Base-by-base conservation (phyloP, 2,797 vertebrate species). In the Merluccius polli region DNA sequence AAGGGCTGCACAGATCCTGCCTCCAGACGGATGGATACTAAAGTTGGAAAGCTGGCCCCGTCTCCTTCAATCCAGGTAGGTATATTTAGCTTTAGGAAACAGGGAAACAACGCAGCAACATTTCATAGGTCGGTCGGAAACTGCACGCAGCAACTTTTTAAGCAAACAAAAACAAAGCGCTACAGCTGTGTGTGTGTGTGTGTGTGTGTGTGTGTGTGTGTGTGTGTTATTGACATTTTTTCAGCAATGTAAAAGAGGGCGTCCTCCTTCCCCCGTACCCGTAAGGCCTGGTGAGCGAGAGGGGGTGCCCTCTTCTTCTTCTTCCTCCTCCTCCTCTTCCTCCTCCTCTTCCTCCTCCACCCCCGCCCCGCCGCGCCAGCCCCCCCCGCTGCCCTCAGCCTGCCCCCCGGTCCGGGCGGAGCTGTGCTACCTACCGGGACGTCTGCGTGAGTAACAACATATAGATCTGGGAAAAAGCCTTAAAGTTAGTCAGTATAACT, bases 361-460 rank as follows among this genome's bases (percentile, higher is more conserved):
- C n/a, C n/a, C n/a, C n/a, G 21, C 59, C 10, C 78, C 71, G 35
- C 75, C 70, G 24, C 48, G 81, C 31, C 15, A 73, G 1, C 70
- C 73, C 4, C 67, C 35, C 27, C 88, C 86, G 72, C 79, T 79
- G 59, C 75, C 78, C 36, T 0, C 87, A 44, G 79, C 32, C 48
- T 83, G 77, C 6, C 67, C 85, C 35, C 15, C 79, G 68, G 21
- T 75, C 7, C 79, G 89, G 31, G 93, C 90, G 2, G 93, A 94
- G 1, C 84, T 94, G 82, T 95, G 94, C 91, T 92, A 87, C 78
- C 92, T 97, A 65, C 96, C 95, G 11, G 96, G 96, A 88, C 89
- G 93, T 72, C 92, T 97, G 75, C 90, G 95, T 96, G 85, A 95
- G 94, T 95, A 76, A 27, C 16, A 32, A 15, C 31, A 69, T 21